A percentile compares a stretch with the other conserved stretches of the same genome.
Evolutionary conservation across 2,888 invertebrate genomes (phyloP).

Genomic region (Phalera bucephala): DNA sequence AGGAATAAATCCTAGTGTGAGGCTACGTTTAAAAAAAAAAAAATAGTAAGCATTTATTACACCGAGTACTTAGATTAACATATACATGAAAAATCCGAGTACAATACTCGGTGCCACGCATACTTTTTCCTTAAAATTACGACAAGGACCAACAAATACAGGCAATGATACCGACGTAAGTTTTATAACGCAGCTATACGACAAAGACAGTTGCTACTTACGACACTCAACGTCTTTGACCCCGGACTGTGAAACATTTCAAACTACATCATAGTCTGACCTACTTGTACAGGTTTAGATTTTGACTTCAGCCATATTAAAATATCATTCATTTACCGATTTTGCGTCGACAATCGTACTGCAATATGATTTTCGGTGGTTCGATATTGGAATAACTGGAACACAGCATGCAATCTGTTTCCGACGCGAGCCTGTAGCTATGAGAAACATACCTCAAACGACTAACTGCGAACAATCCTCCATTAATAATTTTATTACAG

Average conservation of each 20-base stretch:
- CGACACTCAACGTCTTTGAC: conserved; percentile 46
- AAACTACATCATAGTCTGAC: conserved; percentile 44
- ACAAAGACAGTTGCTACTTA: conserved; percentile 30
- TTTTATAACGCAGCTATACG: no score
- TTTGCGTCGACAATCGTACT: conserved; percentile 6
- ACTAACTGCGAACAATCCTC: not conserved
- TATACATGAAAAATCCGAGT: no score
- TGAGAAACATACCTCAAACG: not conserved
- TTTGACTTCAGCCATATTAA: conserved; percentile 7
- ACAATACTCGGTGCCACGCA: no score
- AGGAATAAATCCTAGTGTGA: no score
- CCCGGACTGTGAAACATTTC: conserved; percentile 41
- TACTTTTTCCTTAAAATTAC: no score
- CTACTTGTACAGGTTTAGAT: conserved; percentile 34
- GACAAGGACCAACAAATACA: no score
- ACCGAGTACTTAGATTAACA: no score
- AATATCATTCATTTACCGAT: conserved; percentile 4
- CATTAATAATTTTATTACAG: not conserved
- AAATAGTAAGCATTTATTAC: no score
- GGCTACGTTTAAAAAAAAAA: no score
- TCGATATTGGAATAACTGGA: conserved; percentile 18
- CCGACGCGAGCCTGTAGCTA: conserved; percentile 2
- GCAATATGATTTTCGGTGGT: conserved; percentile 10
- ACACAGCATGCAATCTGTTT: conserved; percentile 28
- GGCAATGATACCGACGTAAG: no score